A percentile compares a stretch with the other conserved stretches of the same genome.
Evolutionary conservation across 2,888 invertebrate species (phyloP).

Genomic region (Molorchus minor): DNA sequence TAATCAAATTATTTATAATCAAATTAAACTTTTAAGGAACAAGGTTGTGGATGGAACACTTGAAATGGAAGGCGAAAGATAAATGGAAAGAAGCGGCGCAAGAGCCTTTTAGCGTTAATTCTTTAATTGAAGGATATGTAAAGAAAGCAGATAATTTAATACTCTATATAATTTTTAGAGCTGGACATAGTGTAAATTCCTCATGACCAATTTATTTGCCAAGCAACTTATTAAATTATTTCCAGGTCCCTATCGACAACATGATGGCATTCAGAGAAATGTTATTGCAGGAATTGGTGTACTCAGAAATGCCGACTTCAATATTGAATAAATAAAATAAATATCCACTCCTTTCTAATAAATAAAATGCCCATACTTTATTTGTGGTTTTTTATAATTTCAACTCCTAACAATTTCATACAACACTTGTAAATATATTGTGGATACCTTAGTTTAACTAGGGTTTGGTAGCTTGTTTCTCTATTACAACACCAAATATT

Average conservation of each 20-base stretch:
- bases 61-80: slow-evolving; percentile 67
- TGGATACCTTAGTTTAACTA: too few relatives aligned
- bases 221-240: slow-evolving; percentile 21
- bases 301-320: slow-evolving; percentile 14
- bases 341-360: background rate
- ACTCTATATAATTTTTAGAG: slow-evolving; percentile 78
- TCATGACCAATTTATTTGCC: background rate
- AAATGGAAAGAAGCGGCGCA: slow-evolving; percentile 54
- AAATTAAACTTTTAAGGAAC: slow-evolving; percentile 67
- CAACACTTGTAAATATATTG: too few relatives aligned
- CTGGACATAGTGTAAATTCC: slow-evolving; percentile 79
- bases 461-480: too few relatives aligned
- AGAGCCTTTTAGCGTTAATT: slow-evolving; percentile 68
- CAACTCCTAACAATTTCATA: too few relatives aligned
- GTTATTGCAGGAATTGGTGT: slow-evolving; percentile 45
- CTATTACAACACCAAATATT: too few relatives aligned
- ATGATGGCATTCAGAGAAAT: slow-evolving; percentile 49
- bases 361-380: too few relatives aligned
- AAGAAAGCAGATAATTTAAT: slow-evolving; percentile 72
- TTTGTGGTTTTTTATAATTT: too few relatives aligned
- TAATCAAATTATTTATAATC: slow-evolving; percentile 9
- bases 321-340: slow-evolving; percentile 18
- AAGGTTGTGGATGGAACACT: slow-evolving; percentile 75
- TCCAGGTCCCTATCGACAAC: slow-evolving; percentile 51
- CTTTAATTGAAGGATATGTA: slow-evolving; percentile 72